phyloP scores from a whole-genome alignment of 1,140 invertebrate genomes.

The Lysiphlebus fabarum region DNA sequence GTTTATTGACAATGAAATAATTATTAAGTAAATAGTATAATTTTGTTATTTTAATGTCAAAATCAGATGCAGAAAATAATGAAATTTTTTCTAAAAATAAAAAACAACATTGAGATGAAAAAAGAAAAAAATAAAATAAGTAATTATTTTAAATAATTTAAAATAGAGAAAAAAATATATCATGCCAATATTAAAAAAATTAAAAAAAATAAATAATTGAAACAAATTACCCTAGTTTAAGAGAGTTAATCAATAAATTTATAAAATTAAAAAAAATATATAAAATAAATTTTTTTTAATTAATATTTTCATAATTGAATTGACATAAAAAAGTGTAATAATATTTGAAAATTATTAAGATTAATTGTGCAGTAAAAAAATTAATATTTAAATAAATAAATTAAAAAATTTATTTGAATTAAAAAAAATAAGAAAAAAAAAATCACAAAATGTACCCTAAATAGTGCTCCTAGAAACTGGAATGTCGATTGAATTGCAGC shows the following conservation, averaged over 20 bases:
- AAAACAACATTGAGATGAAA: slow-evolving; percentile 1
- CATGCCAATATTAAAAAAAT: slow-evolving; percentile 3
- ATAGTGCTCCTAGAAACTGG: slow-evolving; percentile 48
- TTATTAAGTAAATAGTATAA: neutral
- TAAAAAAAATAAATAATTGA: neutral
- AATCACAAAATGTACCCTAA: slow-evolving; percentile 46
- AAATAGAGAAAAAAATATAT: too few species aligned
- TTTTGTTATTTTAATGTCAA: too few species aligned
- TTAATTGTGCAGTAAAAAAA: slow-evolving; percentile 17
- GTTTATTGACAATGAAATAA: neutral
- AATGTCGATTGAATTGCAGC: slow-evolving; percentile 44
- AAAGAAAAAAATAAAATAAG: too few species aligned
- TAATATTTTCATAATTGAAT: neutral
- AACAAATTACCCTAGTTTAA: neutral
- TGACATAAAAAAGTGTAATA: neutral
- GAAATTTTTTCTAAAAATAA: too few species aligned
- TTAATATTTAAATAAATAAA: slow-evolving; percentile 19
- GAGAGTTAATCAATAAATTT: too few species aligned
- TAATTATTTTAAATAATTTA: neutral
- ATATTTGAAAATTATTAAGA: neutral
- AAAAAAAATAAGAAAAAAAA: slow-evolving; percentile 30
- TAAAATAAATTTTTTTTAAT: too few species aligned
- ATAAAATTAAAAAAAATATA: too few species aligned
- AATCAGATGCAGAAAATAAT: too few species aligned
- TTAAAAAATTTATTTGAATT: slow-evolving; percentile 32